Base-by-base conservation (phyloP, 2,797 vertebrate genomes). In the Cirrhinus mrigala region DNA sequence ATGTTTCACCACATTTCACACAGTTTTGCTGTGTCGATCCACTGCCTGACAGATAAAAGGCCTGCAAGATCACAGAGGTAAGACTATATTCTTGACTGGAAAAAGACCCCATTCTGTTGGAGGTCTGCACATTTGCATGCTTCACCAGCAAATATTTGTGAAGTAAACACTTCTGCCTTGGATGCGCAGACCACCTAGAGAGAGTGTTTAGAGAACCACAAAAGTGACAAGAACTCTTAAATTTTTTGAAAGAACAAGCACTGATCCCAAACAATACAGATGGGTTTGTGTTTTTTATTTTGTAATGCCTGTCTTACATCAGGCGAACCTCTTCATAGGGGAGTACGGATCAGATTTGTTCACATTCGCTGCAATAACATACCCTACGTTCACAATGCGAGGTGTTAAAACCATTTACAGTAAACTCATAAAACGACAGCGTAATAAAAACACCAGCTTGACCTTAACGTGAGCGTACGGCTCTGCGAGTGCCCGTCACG, bases 121-220 rank as follows among this genome's bases (percentile, higher is more conserved):
- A 79, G 20, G 79, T 71, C 16, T 66, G 89, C 60, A 82, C 81
- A 79, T 87, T 85, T 76, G 79, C 73, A 89, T 37, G 33, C 62
- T 58, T 79, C 87, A 89, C 85, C 85, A 91, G 86, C 90, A 91
- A 92, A 93, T 93, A 94, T 94, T 92, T 92, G 89, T 88, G 85
- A 90, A 71, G 71, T 82, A 70, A 81, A 71, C 81, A 16, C 87
- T 74, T 89, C 79, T 85, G 82, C 84, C 44, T 85, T 81, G 9
- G 29, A 48, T 89, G 76, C 22, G 24, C 7, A 62, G 88, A 91
- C 92, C 92, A 92, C 92, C 89, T 88, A 91, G 87, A n/a, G 70
- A 90, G 87, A 87, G 29, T 64, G 74, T 74, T 81, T 81, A 74
- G 22, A 78, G 27, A 75, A 44, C 24, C 54, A 20, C 20, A 71